phyloP scores from a whole-genome alignment of 1,140 invertebrate genomes.

The Solenopsis fugax region DNA sequence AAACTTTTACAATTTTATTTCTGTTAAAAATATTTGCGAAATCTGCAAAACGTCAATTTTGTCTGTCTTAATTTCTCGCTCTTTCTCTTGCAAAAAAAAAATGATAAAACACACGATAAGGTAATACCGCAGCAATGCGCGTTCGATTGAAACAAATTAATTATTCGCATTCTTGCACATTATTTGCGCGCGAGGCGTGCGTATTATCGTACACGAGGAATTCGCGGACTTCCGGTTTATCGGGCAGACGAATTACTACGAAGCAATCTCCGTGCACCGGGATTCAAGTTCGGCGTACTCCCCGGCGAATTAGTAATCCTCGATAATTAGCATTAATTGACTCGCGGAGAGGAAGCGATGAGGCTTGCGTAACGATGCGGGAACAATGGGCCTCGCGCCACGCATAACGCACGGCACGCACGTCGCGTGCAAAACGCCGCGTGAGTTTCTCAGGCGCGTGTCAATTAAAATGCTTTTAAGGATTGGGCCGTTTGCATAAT shows the following conservation, averaged over 20 bases:
- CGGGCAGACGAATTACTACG: not conserved
- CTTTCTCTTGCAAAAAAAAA: not conserved
- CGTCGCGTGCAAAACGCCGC: conserved; percentile 40
- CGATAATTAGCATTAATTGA: conserved; percentile 58
- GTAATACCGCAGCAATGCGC: not conserved
- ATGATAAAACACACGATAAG: not conserved
- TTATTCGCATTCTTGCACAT: conserved; percentile 10
- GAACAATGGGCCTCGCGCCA: conserved; percentile 30
- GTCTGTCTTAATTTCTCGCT: not conserved
- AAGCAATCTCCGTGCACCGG: not conserved
- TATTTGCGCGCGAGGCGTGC: not conserved
- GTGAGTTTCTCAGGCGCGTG: conserved; percentile 41
- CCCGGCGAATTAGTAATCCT: conserved; percentile 25
- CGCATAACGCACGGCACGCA: conserved; percentile 27
- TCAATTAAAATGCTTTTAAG: conserved; percentile 41
- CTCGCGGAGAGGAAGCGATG: conserved; percentile 38
- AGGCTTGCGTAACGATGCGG: conserved; percentile 42
- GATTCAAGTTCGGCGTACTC: conserved; percentile 48
- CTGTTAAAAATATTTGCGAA: not conserved
- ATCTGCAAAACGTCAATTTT: not conserved
- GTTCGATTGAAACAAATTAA: not conserved
- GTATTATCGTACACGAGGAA: conserved; percentile 9
- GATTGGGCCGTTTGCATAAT: conserved; percentile 35
- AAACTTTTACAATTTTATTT: not conserved
- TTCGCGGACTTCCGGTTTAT: conserved; percentile 26